A percentile compares a stretch with the other conserved stretches of the same genome.
phyloP scores from a whole-genome alignment of 2,888 invertebrate genomes.

The Drosophila mettleri region DNA sequence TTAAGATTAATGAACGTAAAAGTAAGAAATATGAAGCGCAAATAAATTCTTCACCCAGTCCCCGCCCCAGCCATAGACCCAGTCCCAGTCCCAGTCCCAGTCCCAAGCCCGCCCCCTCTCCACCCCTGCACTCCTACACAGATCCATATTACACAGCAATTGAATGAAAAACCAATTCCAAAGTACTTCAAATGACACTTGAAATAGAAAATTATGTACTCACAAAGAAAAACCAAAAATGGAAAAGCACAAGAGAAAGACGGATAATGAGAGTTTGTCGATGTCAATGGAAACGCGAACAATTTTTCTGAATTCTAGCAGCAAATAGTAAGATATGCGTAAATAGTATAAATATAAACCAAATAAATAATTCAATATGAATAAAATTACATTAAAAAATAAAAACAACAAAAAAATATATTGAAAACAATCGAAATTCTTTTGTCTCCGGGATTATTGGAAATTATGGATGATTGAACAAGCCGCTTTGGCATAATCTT shows the following conservation, averaged over 20 bases:
- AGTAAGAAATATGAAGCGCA: slow-evolving; percentile 12
- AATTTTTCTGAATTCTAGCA: slow-evolving; percentile 7
- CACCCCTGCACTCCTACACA: not conserved
- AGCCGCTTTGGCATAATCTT: not conserved
- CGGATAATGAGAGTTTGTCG: slow-evolving; percentile 36
- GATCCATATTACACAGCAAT: slow-evolving; percentile 1
- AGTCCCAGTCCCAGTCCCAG: no score
- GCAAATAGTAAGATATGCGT: slow-evolving; percentile 55
- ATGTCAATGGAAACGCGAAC: slow-evolving; percentile 13
- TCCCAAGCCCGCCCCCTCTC: not conserved
- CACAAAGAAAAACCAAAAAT: slow-evolving; percentile 13
- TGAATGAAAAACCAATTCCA: slow-evolving; percentile 16
- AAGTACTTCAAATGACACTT: slow-evolving; percentile 36
- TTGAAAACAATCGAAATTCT: not conserved
- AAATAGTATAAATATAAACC: slow-evolving; percentile 72
- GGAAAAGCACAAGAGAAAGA: slow-evolving; percentile 2
- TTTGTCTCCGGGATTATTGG: not conserved
- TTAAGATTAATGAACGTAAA: slow-evolving; percentile 53
- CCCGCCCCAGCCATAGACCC: not conserved
- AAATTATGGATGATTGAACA: not conserved
- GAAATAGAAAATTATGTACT: slow-evolving; percentile 45
- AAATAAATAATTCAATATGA: slow-evolving; percentile 65
- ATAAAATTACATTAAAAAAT: slow-evolving; percentile 61
- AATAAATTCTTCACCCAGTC: slow-evolving; percentile 2
- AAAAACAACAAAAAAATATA: slow-evolving; percentile 27